Evolutionary conservation across 2,888 invertebrate species (phyloP).

Genomic region (Pyrgus malvae): DNA sequence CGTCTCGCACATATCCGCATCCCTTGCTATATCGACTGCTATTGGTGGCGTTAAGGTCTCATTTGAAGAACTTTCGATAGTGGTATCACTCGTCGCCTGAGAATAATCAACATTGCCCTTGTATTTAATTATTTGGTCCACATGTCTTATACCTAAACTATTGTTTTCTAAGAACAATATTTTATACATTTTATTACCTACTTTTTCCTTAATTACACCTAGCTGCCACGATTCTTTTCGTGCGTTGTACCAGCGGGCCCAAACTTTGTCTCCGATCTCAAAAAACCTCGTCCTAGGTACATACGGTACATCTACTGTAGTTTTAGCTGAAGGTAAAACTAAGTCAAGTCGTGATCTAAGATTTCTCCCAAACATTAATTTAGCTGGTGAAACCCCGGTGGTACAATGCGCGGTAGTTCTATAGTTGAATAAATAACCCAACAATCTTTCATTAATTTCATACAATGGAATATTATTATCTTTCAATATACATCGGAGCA

Average conservation of each 20-base stretch:
- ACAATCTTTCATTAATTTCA: background rate
- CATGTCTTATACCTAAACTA: slow-evolving; percentile 11
- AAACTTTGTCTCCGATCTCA: slow-evolving; percentile 24
- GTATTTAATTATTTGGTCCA: slow-evolving; percentile 25
- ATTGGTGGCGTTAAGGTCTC: background rate
- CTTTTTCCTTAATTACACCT: slow-evolving; percentile 18
- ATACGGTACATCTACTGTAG: slow-evolving; percentile 32
- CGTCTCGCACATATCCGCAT: background rate
- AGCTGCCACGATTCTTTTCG: slow-evolving; percentile 22
- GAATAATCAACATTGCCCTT: background rate
- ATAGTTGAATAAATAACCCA: background rate
- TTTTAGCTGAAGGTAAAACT: slow-evolving; percentile 11
- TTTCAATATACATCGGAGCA: slow-evolving; percentile 20
- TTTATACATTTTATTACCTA: slow-evolving; percentile 30
- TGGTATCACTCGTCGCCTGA: background rate
- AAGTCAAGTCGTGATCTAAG: slow-evolving; percentile 9
- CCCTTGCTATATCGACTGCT: background rate
- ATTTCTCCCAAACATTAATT: slow-evolving; percentile 35
- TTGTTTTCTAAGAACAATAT: slow-evolving; percentile 12
- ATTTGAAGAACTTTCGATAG: background rate
- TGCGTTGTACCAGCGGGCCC: slow-evolving; percentile 29
- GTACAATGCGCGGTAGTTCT: slow-evolving; percentile 30
- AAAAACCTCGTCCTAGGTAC: slow-evolving; percentile 16
- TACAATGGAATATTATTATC: background rate
- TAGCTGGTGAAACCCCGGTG: slow-evolving; percentile 35